These are phyloP conservation scores for Hedychridium roseum DNA, from an alignment of 2,888 invertebrate genomes.

Conservation along the genomic window DNA sequence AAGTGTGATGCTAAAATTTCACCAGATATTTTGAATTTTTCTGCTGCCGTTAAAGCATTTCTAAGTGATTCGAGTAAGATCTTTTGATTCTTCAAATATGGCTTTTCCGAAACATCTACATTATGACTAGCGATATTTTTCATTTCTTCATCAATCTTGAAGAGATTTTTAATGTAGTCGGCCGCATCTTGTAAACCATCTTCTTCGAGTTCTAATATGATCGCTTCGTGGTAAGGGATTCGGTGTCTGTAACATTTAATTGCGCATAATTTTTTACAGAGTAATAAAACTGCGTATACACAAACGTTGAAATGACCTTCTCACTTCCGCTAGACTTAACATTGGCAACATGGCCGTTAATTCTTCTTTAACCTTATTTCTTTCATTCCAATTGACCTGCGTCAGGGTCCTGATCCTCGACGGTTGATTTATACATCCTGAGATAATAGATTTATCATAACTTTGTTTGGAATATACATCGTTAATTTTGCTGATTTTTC, in stretches of 20 bases:
- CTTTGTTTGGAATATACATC: too few relatives aligned
- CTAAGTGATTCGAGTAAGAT: slow-evolving; percentile 59
- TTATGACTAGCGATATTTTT: slow-evolving; percentile 66
- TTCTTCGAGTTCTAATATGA: slow-evolving; percentile 68
- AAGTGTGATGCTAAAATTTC: background rate
- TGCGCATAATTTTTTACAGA: background rate
- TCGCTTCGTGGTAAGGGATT: slow-evolving; percentile 66
- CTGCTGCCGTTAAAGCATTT: slow-evolving; percentile 59
- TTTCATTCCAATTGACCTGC: slow-evolving; percentile 33
- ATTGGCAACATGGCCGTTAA: slow-evolving; percentile 57
- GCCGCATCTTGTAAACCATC: slow-evolving; percentile 65
- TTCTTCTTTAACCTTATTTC: slow-evolving; percentile 40
- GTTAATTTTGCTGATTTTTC: too few relatives aligned
- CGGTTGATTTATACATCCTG: too few relatives aligned
- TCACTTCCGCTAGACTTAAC: slow-evolving; percentile 53
- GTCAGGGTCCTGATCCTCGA: slow-evolving; percentile 36
- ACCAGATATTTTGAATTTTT: slow-evolving; percentile 44
- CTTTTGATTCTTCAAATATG: slow-evolving; percentile 47
- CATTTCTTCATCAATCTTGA: slow-evolving; percentile 67
- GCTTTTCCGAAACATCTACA: slow-evolving; percentile 62
- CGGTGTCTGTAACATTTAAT: background rate
- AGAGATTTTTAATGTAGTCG: slow-evolving; percentile 66
- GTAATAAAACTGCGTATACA: too few relatives aligned
- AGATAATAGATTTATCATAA: too few relatives aligned
- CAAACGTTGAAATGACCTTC: too few relatives aligned